phyloP scores from a whole-genome alignment of 2,113 vertebrate species.

The Xerus inauris region DNA sequence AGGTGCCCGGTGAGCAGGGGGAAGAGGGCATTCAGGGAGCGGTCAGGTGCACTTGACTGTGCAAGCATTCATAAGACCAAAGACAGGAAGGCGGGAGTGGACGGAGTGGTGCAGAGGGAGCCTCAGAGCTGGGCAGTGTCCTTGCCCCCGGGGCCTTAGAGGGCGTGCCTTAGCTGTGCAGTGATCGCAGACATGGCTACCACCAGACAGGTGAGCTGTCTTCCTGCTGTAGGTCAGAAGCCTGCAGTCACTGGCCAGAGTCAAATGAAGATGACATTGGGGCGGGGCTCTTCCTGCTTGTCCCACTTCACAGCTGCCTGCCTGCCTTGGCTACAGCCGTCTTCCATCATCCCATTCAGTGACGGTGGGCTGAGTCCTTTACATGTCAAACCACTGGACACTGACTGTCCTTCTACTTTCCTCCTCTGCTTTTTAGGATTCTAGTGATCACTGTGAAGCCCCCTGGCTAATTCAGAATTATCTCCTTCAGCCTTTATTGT shows the following conservation, averaged over 20 bases:
- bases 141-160: not conserved
- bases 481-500: too few relatives aligned
- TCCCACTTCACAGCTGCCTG: too few relatives aligned
- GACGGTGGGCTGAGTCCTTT: not conserved
- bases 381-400: not conserved
- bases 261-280: not conserved
- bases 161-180: too few relatives aligned
- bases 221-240: not conserved
- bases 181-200: too few relatives aligned
- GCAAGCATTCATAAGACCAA: not conserved
- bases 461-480: not conserved
- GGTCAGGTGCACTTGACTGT: too few relatives aligned
- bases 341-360: not conserved
- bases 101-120: too few relatives aligned
- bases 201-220: not conserved
- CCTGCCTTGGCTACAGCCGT: not conserved
- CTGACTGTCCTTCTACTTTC: not conserved
- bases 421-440: not conserved
- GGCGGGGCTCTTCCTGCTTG: not conserved
- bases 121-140: rapidly evolving
- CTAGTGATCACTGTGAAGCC: not conserved
- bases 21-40: not conserved
- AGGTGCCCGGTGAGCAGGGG: not conserved
- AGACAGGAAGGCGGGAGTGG: not conserved
- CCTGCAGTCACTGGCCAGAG: not conserved